phyloP scores from a whole-genome alignment of 2,888 invertebrate species.

The Tetranychus truncatus region DNA sequence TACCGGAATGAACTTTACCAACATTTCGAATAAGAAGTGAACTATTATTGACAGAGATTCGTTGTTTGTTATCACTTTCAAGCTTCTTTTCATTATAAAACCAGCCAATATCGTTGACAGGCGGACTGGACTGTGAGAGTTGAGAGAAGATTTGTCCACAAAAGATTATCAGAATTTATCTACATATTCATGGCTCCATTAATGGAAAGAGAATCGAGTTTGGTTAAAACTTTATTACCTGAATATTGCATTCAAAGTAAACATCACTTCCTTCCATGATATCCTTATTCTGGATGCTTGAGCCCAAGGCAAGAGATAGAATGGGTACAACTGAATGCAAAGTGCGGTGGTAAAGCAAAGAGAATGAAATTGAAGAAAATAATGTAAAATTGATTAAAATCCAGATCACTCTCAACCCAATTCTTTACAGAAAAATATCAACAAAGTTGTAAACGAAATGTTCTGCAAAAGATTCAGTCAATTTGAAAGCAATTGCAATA shows the following conservation, averaged over 20 bases:
- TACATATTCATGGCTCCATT: neutral
- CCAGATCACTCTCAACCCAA: no score
- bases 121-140: slow-evolving; percentile 47
- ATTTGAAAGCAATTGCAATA: no score
- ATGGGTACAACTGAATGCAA: slow-evolving; percentile 52
- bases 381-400: neutral
- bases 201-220: neutral
- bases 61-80: slow-evolving; percentile 16
- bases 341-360: neutral
- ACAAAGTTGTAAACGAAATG: no score
- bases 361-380: neutral
- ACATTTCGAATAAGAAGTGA: slow-evolving; percentile 25
- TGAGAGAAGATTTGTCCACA: neutral
- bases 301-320: slow-evolving; percentile 57
- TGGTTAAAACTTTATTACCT: slow-evolving; percentile 29
- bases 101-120: slow-evolving; percentile 64
- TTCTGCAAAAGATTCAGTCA: no score
- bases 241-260: slow-evolving; percentile 76
- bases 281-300: slow-evolving; percentile 61
- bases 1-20: slow-evolving; percentile 23
- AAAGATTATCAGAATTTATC: neutral
- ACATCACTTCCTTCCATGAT: slow-evolving; percentile 82
- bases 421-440: no score
- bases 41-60: slow-evolving; percentile 24
- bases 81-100: slow-evolving; percentile 26